Base-by-base conservation (phyloP, 2,797 vertebrate species). In the Ciconia nigra region DNA sequence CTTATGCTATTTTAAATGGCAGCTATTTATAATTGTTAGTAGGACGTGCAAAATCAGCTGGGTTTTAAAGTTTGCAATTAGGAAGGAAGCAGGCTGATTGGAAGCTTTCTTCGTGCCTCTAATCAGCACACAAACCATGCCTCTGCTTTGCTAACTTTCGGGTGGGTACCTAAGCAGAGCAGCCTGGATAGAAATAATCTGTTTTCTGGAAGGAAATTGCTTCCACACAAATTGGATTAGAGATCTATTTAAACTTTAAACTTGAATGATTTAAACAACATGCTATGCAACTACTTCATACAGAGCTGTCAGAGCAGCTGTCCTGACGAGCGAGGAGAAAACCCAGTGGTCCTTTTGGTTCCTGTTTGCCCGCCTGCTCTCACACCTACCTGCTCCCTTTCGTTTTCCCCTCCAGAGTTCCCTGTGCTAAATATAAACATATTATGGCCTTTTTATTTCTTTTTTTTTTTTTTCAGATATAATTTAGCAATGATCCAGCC, bases 21-120 rank as follows among this genome's bases (percentile, higher is more conserved):
- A 96, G 94, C 96, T 97, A 97, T 97, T 98, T 97, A 96, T 98
- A 97, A 97, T 95, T 94, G 87, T 93, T 86, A 88, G 96, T 78
- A 93, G 97, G 97, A 95, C 39, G 91, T 91, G 93, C 85, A 94
- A 95, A 96, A 96, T 94, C 91, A 96, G 96, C 95, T 95, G 94
- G 88, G 93, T 92, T 96, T 95, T 87, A 52, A 95, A 96, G 96
- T 96, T 95, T 94, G 96, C 94, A 93, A 97, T 96, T 94, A 96
- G 93, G 91, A 95, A 96, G 95, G 96, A 92, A 96, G 89, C 84
- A 73, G 88, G 87, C 96, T 94, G 96, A 92, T 83, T 93, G 96
- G 86, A 90, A 92, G 82, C 89, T 47, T 37, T 88, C 91, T 74
- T 62, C 3, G 7, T 81, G 87, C 69, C 92, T 89, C 93, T 93